These are phyloP conservation scores for Glyptemys insculpta DNA, from an alignment of 2,797 vertebrate species.

Conservation along the genomic window DNA sequence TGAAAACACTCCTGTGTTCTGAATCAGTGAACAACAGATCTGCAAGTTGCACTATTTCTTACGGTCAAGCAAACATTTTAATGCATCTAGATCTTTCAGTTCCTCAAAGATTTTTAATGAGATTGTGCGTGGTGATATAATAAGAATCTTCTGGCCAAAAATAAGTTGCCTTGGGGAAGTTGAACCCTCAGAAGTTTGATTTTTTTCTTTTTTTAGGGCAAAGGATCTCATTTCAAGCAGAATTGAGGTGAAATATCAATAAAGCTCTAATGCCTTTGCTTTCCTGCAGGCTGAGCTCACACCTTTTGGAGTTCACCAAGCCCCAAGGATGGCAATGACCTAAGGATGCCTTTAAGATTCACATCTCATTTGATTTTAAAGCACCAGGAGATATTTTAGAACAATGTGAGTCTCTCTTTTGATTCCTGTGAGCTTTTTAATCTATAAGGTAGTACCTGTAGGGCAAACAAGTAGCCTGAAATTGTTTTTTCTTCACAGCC, in stretches of 20 bases:
- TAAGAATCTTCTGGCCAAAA: neutral
- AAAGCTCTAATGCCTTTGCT: neutral
- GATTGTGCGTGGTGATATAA: neutral
- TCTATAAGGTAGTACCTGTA: neutral
- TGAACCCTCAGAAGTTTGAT: neutral
- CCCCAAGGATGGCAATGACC: rapidly evolving
- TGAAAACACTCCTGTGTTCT: neutral
- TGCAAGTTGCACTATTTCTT: neutral
- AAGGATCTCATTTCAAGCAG: neutral
- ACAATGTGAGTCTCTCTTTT: rapidly evolving
- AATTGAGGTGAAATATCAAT: rapidly evolving
- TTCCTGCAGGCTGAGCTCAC: neutral
- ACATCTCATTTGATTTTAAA: neutral
- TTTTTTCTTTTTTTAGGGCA: neutral
- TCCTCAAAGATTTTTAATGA: neutral
- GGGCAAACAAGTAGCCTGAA: neutral
- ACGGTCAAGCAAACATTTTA: neutral
- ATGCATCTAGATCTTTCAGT: constrained; percentile 4
- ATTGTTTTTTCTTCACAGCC: neutral
- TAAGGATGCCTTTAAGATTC: neutral
- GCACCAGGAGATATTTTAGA: constrained; percentile 4
- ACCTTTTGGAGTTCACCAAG: neutral
- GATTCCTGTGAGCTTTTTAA: neutral
- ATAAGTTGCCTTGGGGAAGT: neutral
- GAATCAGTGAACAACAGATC: neutral